A percentile compares a stretch with the other conserved stretches of the same genome.
Conservation (phyloP, 2,797 vertebrate genomes). For the Sparidentex hasta region DNA sequence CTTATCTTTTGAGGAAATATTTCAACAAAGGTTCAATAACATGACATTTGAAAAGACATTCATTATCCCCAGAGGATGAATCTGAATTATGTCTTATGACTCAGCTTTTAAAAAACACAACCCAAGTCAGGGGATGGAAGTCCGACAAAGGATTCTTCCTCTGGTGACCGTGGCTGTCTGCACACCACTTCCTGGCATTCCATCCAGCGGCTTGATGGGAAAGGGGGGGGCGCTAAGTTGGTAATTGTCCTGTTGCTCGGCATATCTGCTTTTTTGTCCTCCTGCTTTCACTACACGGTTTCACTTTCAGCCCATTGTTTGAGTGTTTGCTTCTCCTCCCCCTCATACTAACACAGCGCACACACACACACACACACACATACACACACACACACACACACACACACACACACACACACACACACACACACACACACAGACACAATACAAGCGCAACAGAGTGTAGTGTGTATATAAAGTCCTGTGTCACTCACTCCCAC, state of each 20-base stretch:
- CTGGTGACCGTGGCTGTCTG: not conserved
- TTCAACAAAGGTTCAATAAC: no score
- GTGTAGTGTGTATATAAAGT: slow-evolving; percentile 54
- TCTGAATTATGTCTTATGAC: no score
- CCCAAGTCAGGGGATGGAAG: not conserved
- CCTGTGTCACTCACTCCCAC: slow-evolving; percentile 69
- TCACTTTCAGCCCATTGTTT: slow-evolving; percentile 54
- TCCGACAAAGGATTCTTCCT: not conserved
- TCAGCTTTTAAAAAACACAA: not conserved
- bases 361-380: slow-evolving; percentile 19
- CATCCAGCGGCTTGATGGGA: not conserved
- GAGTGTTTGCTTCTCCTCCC: slow-evolving; percentile 47
- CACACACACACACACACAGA: slow-evolving; percentile 10
- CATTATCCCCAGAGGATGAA: no score
- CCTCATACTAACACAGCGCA: slow-evolving; percentile 25
- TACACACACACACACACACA: slow-evolving; percentile 17
- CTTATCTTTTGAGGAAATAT: no score
- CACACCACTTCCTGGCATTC: not conserved
- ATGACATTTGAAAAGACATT: no score
- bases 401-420: slow-evolving; percentile 20
- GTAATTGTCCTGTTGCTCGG: not conserved
- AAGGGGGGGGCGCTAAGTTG: not conserved
- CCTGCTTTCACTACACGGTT: slow-evolving; percentile 29
- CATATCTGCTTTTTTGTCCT: slow-evolving; percentile 50
- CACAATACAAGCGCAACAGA: slow-evolving; percentile 25